Evolutionary conservation across 2,888 invertebrate genomes (phyloP), one percentile per base, ranked within the genome.

Genomic region (Orthosia gracilis): DNA sequence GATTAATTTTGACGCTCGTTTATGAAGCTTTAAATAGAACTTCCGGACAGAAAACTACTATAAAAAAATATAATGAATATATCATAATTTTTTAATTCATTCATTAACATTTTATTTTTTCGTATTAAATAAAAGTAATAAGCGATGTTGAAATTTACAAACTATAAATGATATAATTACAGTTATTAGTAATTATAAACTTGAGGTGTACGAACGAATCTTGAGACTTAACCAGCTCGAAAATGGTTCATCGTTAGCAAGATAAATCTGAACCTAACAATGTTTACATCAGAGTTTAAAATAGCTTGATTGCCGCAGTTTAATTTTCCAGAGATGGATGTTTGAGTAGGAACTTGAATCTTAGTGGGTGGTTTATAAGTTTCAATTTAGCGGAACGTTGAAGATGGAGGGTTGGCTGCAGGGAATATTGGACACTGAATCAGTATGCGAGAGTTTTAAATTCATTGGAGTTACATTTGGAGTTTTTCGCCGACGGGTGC

Each of bases 171-270:
- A 91, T 91, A 91, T 92, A 92, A 92, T 91, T 91, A 91, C 91
- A 90, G 92, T 92, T 92, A 92, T 92, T 92, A 92, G 93, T 92
- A 92, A 93, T 92, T 92, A 92, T 87, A 90, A 92, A 92, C 92
- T 92, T 84, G 90, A 91, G 91, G 89, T 90, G 87, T 90, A 91
- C 90, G 89, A 89, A 91, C 88, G 89, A 91, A 92, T 92, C 91
- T 91, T 89, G 91, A 92, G 89, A 91, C 89, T 90, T 89, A 91
- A 91, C 91, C 90, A 90, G 88, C 90, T 90, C 80, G 88, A 90
- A 91, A 92, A 90, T 89, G 83, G 85, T 88, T 86, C 81, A 80
- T 76, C 76, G 80, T 78, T 85, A 80, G 69, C 79, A 84, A 88
- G 81, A 88, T 86, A 85, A 90, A 89, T 83, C 83, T 80, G 76